These are phyloP conservation scores for Apodemia duryi DNA, from an alignment of 2,888 invertebrate species.

Conservation along the genomic window DNA sequence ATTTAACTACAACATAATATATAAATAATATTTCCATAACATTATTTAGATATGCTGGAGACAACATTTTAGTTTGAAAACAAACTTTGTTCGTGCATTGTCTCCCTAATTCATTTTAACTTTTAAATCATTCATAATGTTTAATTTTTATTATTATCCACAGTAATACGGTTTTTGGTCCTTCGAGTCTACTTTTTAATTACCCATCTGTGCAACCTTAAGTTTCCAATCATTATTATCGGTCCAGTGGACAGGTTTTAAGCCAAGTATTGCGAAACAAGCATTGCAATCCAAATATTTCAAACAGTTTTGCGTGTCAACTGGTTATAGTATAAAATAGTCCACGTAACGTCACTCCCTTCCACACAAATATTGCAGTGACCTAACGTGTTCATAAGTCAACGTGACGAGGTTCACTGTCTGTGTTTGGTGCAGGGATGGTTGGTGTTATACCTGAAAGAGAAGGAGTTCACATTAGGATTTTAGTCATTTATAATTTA, in stretches of 20 bases:
- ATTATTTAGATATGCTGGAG: no score
- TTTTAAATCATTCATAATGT: no score
- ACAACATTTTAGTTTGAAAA: background rate
- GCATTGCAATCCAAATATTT: no score
- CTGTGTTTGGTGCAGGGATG: constrained; percentile 16
- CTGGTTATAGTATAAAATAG: constrained; percentile 8
- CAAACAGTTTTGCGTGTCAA: background rate
- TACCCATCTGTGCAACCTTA: background rate
- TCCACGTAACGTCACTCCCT: background rate
- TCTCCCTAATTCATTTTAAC: background rate
- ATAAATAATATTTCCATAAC: no score
- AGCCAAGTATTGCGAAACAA: background rate
- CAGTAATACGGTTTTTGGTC: background rate
- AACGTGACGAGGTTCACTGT: constrained; percentile 23
- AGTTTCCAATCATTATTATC: background rate
- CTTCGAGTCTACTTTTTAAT: background rate
- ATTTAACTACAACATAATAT: no score
- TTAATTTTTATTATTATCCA: background rate
- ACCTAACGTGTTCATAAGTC: constrained; percentile 33
- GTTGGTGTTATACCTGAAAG: constrained; percentile 33
- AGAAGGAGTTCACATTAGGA: background rate
- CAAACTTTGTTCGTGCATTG: background rate
- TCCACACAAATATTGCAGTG: background rate
- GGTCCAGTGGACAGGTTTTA: background rate
- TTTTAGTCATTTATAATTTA: background rate